Base-by-base conservation (phyloP, 1,140 invertebrate species). In the Diorhabda sublineata region DNA sequence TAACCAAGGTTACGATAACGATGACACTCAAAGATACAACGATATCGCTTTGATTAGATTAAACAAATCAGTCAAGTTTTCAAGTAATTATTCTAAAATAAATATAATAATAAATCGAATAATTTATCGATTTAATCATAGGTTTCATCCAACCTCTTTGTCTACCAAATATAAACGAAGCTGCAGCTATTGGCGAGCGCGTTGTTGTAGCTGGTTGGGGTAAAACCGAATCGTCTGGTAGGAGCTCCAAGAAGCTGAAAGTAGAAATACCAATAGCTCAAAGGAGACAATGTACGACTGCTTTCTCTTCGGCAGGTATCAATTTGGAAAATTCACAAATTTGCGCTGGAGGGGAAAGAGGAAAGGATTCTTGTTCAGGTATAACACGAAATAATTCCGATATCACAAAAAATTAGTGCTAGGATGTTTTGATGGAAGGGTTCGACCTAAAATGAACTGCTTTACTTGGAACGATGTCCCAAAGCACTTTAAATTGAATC, bases 161-260 rank as follows among this genome's bases (percentile, higher is more conserved):
- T 73, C 77, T 93, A 3, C 90, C 91, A 2, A 72, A 74, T 1
- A 71, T 73, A 3, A 66, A 58, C 4, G 72, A 76, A 61, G 75
- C 71, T 11, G 70, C 76, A 0, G 76, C 77, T 3, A 57, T 82
- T 2, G 78, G 79, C 0, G 61, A 77, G 3, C 79, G 73, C 7
- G 78, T 87, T 0, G 82, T 81, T 4, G 85, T 88, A 0, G 86
- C 89, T 5, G 90, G 90, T 4, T 91, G 90, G 90, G 90, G 90
- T 6, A 83, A 78, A 67, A 87, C 85, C 2, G 85, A 87, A 69
- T 77, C 64, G 3, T 76, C 73, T 2, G 79, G 77, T 3, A 73
- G 76, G 2, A 87, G 84, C 3, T 60, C 75, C 4, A 69, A 79
- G 5, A 79, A 82, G 64, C 74, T 81, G 47, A 79, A 82, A 67